Evolutionary conservation across 2,797 vertebrate genomes (phyloP).

Genomic region (Pachyuromys duprasi): DNA sequence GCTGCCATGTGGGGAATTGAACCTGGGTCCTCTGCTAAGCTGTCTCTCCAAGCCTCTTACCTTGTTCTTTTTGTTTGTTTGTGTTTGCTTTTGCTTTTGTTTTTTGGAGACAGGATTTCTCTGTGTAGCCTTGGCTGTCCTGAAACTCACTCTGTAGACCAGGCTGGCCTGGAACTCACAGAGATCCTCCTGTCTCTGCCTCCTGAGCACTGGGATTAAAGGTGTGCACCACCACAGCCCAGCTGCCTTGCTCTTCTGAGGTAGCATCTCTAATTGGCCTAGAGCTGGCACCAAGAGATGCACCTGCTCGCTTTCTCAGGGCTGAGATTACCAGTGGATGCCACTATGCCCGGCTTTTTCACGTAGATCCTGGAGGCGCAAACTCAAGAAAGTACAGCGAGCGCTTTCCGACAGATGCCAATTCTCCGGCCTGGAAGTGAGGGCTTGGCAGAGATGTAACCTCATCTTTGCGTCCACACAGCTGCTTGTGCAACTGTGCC

Average conservation of each 20-base stretch:
- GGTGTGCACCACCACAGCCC: fast-evolving
- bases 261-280: not conserved
- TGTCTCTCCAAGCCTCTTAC: not conserved
- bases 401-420: no score
- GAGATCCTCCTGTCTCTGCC: not conserved
- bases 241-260: not conserved
- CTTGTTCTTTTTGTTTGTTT: not conserved
- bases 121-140: not conserved
- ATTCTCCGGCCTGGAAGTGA: not conserved
- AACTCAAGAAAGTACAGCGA: not conserved
- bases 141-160: not conserved
- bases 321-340: not conserved
- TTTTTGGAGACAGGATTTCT: not conserved
- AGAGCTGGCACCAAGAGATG: not conserved
- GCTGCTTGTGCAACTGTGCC: not conserved
- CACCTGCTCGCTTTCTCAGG: not conserved
- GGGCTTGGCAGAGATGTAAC: not conserved
- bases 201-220: not conserved
- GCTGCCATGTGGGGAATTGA: not conserved
- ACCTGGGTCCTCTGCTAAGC: not conserved
- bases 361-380: not conserved
- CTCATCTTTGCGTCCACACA: not conserved
- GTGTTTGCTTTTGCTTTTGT: not conserved
- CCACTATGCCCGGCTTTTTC: not conserved
- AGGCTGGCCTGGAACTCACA: not conserved